Percentiles rank a stretch among this genome's conserved stretches.
These are phyloP conservation scores for Eupithecia insigniata DNA, from an alignment of 2,888 invertebrate species.

Conservation along the genomic window DNA sequence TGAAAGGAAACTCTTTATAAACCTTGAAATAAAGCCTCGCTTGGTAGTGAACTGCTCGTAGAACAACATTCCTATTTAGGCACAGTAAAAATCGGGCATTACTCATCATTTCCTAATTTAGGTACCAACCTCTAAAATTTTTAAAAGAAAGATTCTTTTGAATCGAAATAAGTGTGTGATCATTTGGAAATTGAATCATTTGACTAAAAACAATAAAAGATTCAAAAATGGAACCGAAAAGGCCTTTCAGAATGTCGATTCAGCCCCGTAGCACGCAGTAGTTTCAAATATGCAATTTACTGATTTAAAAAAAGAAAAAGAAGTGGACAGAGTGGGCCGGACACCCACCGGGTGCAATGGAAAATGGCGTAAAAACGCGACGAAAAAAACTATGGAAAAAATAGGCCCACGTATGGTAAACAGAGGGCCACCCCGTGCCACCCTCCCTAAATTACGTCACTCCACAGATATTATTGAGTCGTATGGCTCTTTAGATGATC, in stretches of 20 bases:
- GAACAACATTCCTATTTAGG: neutral
- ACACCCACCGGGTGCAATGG: slow-evolving; percentile 69
- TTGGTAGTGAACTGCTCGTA: too few relatives aligned
- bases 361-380: slow-evolving; percentile 75
- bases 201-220: neutral
- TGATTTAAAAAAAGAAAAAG: slow-evolving; percentile 75
- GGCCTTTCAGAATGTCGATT: slow-evolving; percentile 25
- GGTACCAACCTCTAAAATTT: neutral
- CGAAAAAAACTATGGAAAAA: slow-evolving; percentile 70
- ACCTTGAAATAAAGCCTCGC: neutral
- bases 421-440: slow-evolving; percentile 57
- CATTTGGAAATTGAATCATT: neutral
- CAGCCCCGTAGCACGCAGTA: slow-evolving; percentile 57
- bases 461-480: slow-evolving; percentile 41
- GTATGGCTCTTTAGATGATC: slow-evolving; percentile 32
- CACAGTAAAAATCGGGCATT: too few relatives aligned
- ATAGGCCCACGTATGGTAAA: slow-evolving; percentile 77
- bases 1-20: neutral
- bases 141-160: neutral
- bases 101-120: too few relatives aligned
- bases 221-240: neutral
- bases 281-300: slow-evolving; percentile 84
- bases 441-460: slow-evolving; percentile 60
- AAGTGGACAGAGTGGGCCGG: slow-evolving; percentile 54
- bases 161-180: neutral